Evolutionary conservation across 2,888 invertebrate species (phyloP).

Genomic region (Digitonthophagus gazella): DNA sequence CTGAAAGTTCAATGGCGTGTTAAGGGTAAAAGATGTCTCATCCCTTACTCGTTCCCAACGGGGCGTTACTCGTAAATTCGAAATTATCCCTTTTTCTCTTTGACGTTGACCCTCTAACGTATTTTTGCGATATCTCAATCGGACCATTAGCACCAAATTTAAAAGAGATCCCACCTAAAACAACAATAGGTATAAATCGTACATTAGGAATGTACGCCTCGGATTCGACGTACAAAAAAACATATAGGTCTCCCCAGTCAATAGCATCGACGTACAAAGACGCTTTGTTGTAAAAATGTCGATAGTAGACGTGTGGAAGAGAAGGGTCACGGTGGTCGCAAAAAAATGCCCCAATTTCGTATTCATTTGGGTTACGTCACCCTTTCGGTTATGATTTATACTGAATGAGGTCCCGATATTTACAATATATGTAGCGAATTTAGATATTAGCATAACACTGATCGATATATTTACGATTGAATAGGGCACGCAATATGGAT

Average conservation of each 20-base stretch:
- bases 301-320: constrained; percentile 13
- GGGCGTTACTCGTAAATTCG: constrained; percentile 11
- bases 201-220: constrained; percentile 49
- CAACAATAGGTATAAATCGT: constrained; percentile 45
- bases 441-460: constrained; percentile 50
- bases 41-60: constrained; percentile 1
- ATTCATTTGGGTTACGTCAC: constrained; percentile 48
- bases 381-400: constrained; percentile 45
- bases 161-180: constrained; percentile 37
- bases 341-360: constrained; percentile 40
- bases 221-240: constrained; percentile 1
- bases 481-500: constrained; percentile 43
- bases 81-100: constrained; percentile 5
- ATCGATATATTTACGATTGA: constrained; percentile 46
- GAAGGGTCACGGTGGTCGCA: constrained; percentile 18
- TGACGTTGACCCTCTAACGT: constrained; percentile 3
- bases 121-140: constrained; percentile 42
- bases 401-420: constrained; percentile 40
- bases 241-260: constrained; percentile 32
- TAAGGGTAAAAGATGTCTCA: constrained; percentile 5
- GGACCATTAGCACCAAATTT: constrained; percentile 50
- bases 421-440: constrained; percentile 40
- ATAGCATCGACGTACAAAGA: constrained; percentile 34
- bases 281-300: constrained; percentile 24
- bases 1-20: constrained; percentile 2